Evolutionary conservation across 2,888 invertebrate species (phyloP).

Genomic region (Colostygia pectinataria): DNA sequence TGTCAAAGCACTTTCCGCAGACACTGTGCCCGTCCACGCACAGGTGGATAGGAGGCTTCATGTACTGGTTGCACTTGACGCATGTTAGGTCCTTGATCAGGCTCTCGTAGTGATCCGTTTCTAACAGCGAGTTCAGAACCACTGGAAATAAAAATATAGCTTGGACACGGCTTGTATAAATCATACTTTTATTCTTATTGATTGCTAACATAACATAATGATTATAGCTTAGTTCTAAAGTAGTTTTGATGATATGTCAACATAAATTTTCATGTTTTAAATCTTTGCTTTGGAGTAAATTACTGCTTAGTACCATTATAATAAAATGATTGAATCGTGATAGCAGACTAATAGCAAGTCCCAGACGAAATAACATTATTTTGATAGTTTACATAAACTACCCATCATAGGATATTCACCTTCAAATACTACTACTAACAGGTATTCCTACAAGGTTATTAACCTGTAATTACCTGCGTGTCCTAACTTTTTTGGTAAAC

Average conservation of each 20-base stretch:
- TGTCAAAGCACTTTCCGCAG: conserved; percentile 68
- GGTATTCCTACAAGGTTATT: conserved; percentile 21
- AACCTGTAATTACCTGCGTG: conserved; percentile 14
- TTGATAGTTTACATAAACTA: conserved; percentile 2
- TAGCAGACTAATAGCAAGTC: neutral
- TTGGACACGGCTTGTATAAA: too few relatives aligned
- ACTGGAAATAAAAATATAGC: conserved; percentile 49
- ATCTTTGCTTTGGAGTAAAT: too few relatives aligned
- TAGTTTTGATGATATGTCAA: too few relatives aligned
- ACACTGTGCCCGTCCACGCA: conserved; percentile 78
- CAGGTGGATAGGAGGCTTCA: conserved; percentile 76
- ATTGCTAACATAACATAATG: too few relatives aligned
- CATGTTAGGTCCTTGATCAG: conserved; percentile 76
- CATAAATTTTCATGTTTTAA: too few relatives aligned
- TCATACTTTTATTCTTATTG: too few relatives aligned
- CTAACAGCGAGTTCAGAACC: conserved; percentile 68
- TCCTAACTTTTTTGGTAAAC: conserved; percentile 20
- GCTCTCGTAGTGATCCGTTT: conserved; percentile 77
- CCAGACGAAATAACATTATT: conserved; percentile 5
- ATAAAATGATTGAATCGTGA: too few relatives aligned
- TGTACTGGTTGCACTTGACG: conserved; percentile 72
- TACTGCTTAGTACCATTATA: too few relatives aligned
- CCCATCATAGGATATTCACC: neutral
- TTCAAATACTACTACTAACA: too few relatives aligned
- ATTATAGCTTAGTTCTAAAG: too few relatives aligned